phyloP scores from a whole-genome alignment of 2,888 invertebrate species.

The Chaetoderma sp. region DNA sequence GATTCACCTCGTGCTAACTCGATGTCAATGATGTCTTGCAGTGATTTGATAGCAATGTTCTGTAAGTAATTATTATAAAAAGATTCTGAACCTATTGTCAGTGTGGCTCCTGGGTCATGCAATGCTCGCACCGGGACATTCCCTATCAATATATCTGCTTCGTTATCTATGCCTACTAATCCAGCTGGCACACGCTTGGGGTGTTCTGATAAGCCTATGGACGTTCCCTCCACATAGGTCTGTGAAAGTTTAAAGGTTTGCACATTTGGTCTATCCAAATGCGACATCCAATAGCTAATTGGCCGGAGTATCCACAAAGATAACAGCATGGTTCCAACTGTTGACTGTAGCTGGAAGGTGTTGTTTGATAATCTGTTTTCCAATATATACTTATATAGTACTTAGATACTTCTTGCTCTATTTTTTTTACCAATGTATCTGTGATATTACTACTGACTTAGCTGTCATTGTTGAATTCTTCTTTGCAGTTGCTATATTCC shows the following conservation, averaged over 20 bases:
- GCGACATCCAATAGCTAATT: background rate
- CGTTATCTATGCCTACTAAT: too few relatives aligned
- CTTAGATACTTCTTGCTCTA: too few relatives aligned
- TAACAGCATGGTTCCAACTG: background rate
- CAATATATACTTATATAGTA: too few relatives aligned
- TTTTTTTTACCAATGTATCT: too few relatives aligned
- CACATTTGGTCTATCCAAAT: background rate
- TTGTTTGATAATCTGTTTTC: too few relatives aligned
- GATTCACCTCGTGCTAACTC: slow-evolving; percentile 6
- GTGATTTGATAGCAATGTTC: background rate
- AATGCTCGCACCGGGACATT: background rate
- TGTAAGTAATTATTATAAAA: background rate
- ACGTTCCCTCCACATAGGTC: background rate
- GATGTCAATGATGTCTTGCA: slow-evolving; percentile 3
- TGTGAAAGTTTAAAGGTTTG: background rate
- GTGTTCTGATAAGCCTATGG: background rate
- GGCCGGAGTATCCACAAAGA: background rate
- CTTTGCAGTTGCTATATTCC: too few relatives aligned
- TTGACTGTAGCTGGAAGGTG: too few relatives aligned
- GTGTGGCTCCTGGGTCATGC: slow-evolving; percentile 5
- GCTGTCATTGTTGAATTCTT: too few relatives aligned
- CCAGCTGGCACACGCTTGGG: too few relatives aligned
- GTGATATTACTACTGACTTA: too few relatives aligned
- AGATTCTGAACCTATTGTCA: background rate
- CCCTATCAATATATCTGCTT: background rate